Evolutionary conservation across 2,113 vertebrate genomes (phyloP).

Genomic region (Hyla sarda): DNA sequence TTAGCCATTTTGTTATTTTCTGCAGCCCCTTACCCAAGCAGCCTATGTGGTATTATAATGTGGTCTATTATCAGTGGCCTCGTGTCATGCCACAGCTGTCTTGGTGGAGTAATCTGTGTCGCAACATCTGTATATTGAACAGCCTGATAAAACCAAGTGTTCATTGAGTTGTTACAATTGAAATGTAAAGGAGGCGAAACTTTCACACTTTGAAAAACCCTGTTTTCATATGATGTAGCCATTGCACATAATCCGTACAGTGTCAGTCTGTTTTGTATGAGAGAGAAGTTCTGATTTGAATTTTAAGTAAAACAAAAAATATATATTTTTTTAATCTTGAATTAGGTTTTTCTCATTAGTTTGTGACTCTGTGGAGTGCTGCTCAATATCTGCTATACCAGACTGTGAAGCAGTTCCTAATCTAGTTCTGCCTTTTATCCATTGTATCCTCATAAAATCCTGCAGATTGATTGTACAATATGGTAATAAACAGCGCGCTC

Average conservation of each 20-base stretch:
- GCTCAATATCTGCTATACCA: constrained; percentile 31
- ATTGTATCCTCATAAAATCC: constrained; percentile 60
- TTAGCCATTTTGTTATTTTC: background rate
- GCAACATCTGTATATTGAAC: background rate
- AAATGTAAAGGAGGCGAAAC: background rate
- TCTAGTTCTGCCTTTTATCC: constrained; percentile 60
- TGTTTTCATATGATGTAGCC: background rate
- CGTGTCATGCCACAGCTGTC: background rate
- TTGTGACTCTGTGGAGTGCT: background rate
- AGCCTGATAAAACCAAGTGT: background rate
- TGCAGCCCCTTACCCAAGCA: background rate
- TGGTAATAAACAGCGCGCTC: constrained; percentile 60
- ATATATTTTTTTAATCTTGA: constrained; percentile 45
- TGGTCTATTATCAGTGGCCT: background rate
- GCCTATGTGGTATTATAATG: background rate
- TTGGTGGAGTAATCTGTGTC: background rate
- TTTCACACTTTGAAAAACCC: background rate
- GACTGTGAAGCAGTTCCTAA: constrained; percentile 62
- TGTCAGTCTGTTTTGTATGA: constrained; percentile 8
- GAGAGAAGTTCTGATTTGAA: background rate
- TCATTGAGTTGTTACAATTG: background rate
- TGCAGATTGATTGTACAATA: constrained; percentile 69
- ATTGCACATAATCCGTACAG: background rate
- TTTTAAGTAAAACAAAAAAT: constrained; percentile 33
- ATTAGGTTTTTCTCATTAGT: constrained; percentile 11